Evolutionary conservation across 1,140 invertebrate species (phyloP), one percentile per base, ranked within the genome.

Genomic region (Drosophila grimshawi): DNA sequence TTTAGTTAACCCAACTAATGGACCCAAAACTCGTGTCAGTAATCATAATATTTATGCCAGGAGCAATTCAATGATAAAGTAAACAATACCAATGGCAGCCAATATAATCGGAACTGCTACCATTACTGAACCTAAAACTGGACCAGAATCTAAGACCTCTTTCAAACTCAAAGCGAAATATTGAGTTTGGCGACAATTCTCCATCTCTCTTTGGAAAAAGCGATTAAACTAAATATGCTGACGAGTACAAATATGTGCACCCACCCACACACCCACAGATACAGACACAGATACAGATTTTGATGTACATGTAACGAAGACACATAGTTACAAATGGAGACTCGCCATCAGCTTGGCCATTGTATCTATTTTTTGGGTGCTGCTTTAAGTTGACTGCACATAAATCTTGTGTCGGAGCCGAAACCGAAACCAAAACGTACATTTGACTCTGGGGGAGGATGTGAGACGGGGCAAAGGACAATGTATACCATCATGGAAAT

Each of bases 191-290:
- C 19, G 53, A 57, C 61, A 65, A 71, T 64, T 51, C 7, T 27
- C 39, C n/a, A 29, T 32, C 10, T 63, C 59, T 39, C 55, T 27
- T 52, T 43, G 33, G 69, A 19, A 4, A 41, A 27, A 29, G 70
- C 70, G 70, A 73, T 73, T 73, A 73, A 73, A 73, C 67, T 73
- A 73, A 73, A 73, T 73, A 73, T 73, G 70, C 70, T 67, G 69
- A 67, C 55, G 69, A 55, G 49, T 67, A 35, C 46, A 67, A 59
- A 57, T 67, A 43, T 60, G 32, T 10, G 19, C 45, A 5, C 32
- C 4, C 57, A 35, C 32, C 5, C 32, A 57, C 52, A 30, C 61
- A 0, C 29, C 6, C 39, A 30, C 39, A 33, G 35, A 6, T 32
- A 37, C 67, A 53, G 2, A 51, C 30, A 51, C 45, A 67, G 5